These are phyloP conservation scores for Autographa gamma DNA, from an alignment of 2,888 invertebrate genomes.

Conservation along the genomic window DNA sequence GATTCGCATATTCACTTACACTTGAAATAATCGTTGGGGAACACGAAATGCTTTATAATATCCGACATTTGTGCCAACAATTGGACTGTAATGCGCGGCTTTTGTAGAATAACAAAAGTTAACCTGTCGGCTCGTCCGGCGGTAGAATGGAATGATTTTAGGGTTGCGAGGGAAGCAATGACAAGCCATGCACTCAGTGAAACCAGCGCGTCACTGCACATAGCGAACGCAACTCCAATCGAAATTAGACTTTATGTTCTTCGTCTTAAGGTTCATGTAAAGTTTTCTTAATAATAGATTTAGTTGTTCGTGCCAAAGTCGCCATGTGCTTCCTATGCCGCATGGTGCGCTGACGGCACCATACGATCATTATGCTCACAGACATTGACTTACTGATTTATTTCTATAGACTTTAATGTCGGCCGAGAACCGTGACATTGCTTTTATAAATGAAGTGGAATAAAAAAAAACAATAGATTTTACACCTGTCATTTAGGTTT, in stretches of 20 bases:
- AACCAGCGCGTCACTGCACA: conserved; percentile 58
- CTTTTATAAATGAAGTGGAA: conserved; percentile 42
- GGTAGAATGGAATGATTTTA: conserved; percentile 86
- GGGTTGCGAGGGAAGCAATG: conserved; percentile 88
- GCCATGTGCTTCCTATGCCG: conserved; percentile 82
- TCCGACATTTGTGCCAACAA: conserved; percentile 88
- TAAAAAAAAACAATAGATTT: conserved; percentile 40
- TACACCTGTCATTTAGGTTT: conserved; percentile 21
- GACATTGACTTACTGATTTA: conserved; percentile 81
- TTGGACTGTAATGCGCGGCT: conserved; percentile 85
- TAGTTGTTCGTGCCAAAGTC: conserved; percentile 69
- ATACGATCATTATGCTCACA: conserved; percentile 75
- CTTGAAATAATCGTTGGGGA: conserved; percentile 75
- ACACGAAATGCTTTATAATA: conserved; percentile 85
- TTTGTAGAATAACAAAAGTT: conserved; percentile 87
- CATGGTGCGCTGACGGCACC: conserved; percentile 84
- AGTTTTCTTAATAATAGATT: conserved; percentile 38
- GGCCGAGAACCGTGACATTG: conserved; percentile 41
- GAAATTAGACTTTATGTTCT: conserved; percentile 56
- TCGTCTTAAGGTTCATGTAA: conserved; percentile 31
- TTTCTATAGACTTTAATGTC: conserved; percentile 62
- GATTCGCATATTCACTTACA: conserved; percentile 57
- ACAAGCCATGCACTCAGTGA: conserved; percentile 81
- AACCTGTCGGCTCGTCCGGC: conserved; percentile 86
- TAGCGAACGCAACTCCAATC: conserved; percentile 19